Conservation (phyloP, 2,797 vertebrate species). For the Ceryle rudis region DNA sequence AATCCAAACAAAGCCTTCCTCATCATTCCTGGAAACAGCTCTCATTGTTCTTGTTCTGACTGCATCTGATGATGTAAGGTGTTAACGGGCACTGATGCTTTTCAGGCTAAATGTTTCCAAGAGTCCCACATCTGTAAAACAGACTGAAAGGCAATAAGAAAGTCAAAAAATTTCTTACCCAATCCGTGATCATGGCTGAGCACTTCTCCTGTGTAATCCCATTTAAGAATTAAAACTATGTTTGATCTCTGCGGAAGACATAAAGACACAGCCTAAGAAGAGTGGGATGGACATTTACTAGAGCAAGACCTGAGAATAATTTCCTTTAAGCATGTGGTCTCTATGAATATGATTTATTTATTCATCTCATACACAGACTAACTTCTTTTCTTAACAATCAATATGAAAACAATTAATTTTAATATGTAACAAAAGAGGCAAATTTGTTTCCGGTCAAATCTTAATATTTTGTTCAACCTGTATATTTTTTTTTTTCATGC, state of each 20-base stretch:
- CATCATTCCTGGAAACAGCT: constrained; percentile 25
- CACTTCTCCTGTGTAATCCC: not conserved
- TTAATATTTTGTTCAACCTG: not conserved
- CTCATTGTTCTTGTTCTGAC: constrained; percentile 42
- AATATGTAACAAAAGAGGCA: not conserved
- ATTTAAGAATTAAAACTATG: not conserved
- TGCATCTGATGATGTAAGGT: not conserved
- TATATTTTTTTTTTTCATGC: not conserved
- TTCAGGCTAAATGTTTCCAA: not conserved
- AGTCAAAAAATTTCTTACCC: not conserved
- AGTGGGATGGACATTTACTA: not conserved
- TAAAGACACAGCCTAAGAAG: not conserved
- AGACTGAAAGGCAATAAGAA: not conserved
- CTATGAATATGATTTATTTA: not conserved
- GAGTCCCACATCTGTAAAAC: not conserved
- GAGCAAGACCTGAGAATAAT: not conserved
- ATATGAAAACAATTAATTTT: not conserved
- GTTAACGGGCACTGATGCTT: not conserved
- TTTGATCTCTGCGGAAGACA: not conserved
- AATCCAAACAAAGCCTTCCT: constrained; percentile 48
- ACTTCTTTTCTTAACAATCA: not conserved
- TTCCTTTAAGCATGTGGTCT: not conserved
- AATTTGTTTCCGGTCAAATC: not conserved
- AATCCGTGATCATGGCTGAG: not conserved
- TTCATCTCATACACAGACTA: not conserved